Base-by-base conservation (phyloP, 2,888 invertebrate genomes). In the Cryptocheilus praepositus region DNA sequence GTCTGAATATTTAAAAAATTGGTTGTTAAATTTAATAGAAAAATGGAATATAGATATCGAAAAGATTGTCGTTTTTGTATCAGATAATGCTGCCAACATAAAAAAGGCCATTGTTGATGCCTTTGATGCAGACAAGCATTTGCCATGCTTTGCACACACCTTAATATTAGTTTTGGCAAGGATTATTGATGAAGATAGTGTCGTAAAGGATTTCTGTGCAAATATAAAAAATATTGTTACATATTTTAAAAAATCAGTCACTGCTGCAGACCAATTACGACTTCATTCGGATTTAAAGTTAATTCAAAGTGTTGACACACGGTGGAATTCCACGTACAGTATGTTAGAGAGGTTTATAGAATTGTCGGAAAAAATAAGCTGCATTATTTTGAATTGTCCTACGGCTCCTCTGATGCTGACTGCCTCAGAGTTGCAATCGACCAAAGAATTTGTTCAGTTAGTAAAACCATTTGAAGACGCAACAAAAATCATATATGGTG, bases 21-120 rank as follows among this genome's bases (percentile, higher is more conserved):
- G 5, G 19, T n/a, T 44, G 11, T 18, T 0, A 3, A 57, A 3
- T 25, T 25, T 25, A 25, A 3, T 5, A 25, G 25, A 25, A 25
- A 3, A 36, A 15, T 57, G 22, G n/a, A 7, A 13, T 16, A 49
- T 57, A 0, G 1, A 25, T 19, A 18, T 19, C 11, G 7, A 13
- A 18, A 56, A 56, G 16, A 21, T 57, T n/a, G 16, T 1, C 28
- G 36, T 21, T n/a, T 25, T 56, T 61, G 36, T 57, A 2, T 46
- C 21, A 15, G 49, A 63, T 19, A 36, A 57, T n/a, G 22, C 49
- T 4, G 0, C 49, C 1, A 28, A n/a, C 16, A 45, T 62, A 3
- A 8, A 36, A 11, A 16, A 8, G 4, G 18, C 3, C 8, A 16
- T 16, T 16, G 8, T 3, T 0, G 13, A 43, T 1, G 43, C 0